A percentile compares a stretch with the other conserved stretches of the same genome.
Conservation (phyloP, 2,797 vertebrate species). For the Carapus acus region DNA sequence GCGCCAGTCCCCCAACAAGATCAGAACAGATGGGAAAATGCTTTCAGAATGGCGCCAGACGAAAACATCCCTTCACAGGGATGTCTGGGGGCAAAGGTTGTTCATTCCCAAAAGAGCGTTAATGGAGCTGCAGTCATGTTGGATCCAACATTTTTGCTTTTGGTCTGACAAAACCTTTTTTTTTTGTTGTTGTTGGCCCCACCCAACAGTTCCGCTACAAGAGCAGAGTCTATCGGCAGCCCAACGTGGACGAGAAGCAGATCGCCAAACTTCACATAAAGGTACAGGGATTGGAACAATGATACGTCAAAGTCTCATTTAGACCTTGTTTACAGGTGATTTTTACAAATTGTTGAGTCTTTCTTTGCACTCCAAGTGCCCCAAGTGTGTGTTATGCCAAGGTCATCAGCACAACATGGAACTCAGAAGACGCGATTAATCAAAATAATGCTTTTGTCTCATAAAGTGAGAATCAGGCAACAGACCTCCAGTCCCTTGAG, state of each 20-base stretch:
- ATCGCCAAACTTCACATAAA: constrained; percentile 90
- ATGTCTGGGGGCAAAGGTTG: too few relatives aligned
- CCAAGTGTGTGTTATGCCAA: too few relatives aligned
- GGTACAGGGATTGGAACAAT: constrained; percentile 74
- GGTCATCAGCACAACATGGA: background rate
- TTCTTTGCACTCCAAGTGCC: too few relatives aligned
- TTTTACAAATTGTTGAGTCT: too few relatives aligned
- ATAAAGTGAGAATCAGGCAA: background rate
- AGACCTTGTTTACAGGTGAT: too few relatives aligned
- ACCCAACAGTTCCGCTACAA: constrained; percentile 87
- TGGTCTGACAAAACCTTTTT: background rate
- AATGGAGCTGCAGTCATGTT: background rate
- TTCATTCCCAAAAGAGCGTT: background rate
- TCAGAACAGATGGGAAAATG: background rate
- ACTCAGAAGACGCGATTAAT: too few relatives aligned
- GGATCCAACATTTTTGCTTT: background rate
- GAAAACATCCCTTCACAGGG: background rate
- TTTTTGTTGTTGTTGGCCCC: constrained; percentile 1
- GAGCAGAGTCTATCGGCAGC: constrained; percentile 84
- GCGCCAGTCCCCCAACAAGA: too few relatives aligned
- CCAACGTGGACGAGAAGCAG: constrained; percentile 84
- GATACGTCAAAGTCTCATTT: too few relatives aligned
- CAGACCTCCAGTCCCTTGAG: background rate
- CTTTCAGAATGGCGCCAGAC: background rate
- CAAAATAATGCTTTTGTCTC: background rate